These are phyloP conservation scores for Hydra vulgaris DNA, from an alignment of 30 jellyfish, hydroid and myxozoan species.

Conservation along the genomic window DNA sequence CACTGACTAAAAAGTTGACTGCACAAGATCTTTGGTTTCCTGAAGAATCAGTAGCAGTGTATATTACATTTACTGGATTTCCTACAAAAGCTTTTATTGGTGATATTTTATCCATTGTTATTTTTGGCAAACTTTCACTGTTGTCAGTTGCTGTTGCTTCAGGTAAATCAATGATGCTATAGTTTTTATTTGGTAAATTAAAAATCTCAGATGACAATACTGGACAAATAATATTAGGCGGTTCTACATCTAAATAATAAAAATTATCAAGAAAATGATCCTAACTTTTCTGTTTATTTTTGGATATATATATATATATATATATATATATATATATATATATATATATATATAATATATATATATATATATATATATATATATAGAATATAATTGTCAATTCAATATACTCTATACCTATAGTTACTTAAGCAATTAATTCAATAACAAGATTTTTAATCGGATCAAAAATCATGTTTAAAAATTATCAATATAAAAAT, in stretches of 20 bases:
- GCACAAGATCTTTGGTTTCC: slow-evolving; percentile 51
- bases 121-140: slow-evolving; percentile 39
- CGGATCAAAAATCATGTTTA: no score
- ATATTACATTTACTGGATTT: slow-evolving; percentile 36
- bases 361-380: no score
- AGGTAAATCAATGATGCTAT: slow-evolving; percentile 44
- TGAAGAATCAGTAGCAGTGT: slow-evolving; percentile 76
- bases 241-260: slow-evolving; percentile 29
- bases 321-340: no score
- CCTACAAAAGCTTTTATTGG: slow-evolving; percentile 60
- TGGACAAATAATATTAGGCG: slow-evolving; percentile 66
- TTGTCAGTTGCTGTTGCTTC: slow-evolving; percentile 70
- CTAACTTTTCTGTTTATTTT: no score
- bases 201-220: slow-evolving; percentile 14
- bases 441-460: no score
- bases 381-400: no score
- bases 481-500: no score
- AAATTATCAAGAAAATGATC: no score
- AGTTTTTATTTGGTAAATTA: slow-evolving; percentile 46
- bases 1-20: slow-evolving; percentile 43
- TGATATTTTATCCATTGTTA: slow-evolving; percentile 35
- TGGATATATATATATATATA: no score
- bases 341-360: no score
- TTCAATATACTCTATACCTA: no score
- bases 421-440: no score